Evolutionary conservation across 2,113 vertebrate genomes (phyloP), one percentile per base, ranked within the genome.

Genomic region (Pan paniscus): DNA sequence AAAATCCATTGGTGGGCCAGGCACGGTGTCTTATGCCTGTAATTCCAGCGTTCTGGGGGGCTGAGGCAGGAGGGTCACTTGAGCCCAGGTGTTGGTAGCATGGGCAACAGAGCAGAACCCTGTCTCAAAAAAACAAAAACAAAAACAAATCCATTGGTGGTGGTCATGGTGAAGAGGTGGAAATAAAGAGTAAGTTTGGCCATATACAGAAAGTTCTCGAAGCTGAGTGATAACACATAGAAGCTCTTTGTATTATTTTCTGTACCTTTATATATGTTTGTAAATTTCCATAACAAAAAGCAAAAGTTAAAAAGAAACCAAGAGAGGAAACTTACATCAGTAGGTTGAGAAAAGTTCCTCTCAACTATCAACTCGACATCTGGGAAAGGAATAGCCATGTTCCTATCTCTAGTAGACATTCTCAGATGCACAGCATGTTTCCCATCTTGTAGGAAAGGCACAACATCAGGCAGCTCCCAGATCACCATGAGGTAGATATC

Each of bases 381-480:
- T 1, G 97, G 98, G 8, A 98, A 98, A 93, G 98, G 97, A 10
- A 94, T 68, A 18, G 59, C 27, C 80, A 17, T 38, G 46, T 59
- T 13, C 76, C 35, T 98, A 0, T 72, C 48, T 82, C 88, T 85
- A 20, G 94, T 23, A 23, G 43, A 96, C 30, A 80, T 38, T 46
- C 55, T 96, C 88, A 99, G 81, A 67, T 91, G 95, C 2, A 98
- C 93, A 75, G 89, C 7, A 17, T 64, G 95, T 90, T 93, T 97
- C 11, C 78, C 94, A 3, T 57, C 84, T 79, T 1, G 89, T 13
- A 98, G 97, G 79, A 97, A 55, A 1, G 95, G 93, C 8, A 97
- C 18, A 8, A 61, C 75, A 17, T 98, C 98, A 35, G 98, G 98
- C 87, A 99, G 97, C 64, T 98, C 48, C 98, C 98, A 99, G 2